Percentiles rank a stretch among this genome's conserved stretches.
These are phyloP conservation scores for Pelobates cultripes DNA, from an alignment of 2,797 vertebrate genomes.

Conservation along the genomic window DNA sequence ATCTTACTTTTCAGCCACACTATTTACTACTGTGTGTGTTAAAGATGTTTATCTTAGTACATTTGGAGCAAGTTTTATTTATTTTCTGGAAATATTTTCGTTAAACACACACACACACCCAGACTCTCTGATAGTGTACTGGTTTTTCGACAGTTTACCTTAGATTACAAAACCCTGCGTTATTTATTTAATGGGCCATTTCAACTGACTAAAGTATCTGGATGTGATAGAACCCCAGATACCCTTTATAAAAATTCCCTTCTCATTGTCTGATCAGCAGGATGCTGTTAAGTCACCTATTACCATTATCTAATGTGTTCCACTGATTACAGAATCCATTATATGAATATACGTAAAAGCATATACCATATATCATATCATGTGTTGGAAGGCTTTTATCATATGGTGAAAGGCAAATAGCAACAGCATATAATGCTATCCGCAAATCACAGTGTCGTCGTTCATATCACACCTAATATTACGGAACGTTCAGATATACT, in stretches of 20 bases:
- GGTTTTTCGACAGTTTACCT: neutral
- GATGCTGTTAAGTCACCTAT: conserved; percentile 25
- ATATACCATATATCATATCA: no score
- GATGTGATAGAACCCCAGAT: conserved; percentile 28
- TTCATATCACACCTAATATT: no score
- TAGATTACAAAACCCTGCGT: neutral
- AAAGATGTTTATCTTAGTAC: neutral
- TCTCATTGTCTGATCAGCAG: conserved; percentile 52
- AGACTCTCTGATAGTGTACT: neutral
- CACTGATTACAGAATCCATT: no score
- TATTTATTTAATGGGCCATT: no score
- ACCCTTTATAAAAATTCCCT: conserved; percentile 39
- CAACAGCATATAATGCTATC: no score
- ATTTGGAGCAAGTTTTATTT: neutral
- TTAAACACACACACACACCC: neutral
- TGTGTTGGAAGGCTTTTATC: no score
- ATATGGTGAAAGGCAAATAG: no score
- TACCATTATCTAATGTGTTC: neutral
- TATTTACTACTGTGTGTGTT: neutral
- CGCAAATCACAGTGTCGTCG: no score
- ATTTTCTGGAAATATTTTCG: neutral
- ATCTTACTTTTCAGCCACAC: no score
- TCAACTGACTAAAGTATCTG: conserved; percentile 4
- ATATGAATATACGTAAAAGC: no score
- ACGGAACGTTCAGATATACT: no score